phyloP scores from a whole-genome alignment of 2,888 invertebrate species.

The Laothoe populi region DNA sequence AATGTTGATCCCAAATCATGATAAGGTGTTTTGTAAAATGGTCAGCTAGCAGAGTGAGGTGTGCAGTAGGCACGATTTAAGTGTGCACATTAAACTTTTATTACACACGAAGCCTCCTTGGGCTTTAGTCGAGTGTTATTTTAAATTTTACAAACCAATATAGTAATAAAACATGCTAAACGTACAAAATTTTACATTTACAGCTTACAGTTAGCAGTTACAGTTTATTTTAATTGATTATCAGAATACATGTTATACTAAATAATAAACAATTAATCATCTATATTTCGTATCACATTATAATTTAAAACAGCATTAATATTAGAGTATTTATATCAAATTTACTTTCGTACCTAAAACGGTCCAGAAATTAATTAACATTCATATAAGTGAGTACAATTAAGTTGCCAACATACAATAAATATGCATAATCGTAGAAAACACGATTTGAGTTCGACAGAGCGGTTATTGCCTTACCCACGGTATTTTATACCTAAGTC shows the following conservation, averaged over 20 bases:
- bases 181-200: background rate
- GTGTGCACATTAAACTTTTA: slow-evolving; percentile 54
- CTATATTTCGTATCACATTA: background rate
- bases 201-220: background rate
- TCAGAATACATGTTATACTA: background rate
- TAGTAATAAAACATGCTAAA: slow-evolving; percentile 33
- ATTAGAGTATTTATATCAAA: background rate
- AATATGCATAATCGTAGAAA: slow-evolving; percentile 5
- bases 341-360: background rate
- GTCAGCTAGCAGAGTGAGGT: slow-evolving; percentile 41
- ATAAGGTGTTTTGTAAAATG: slow-evolving; percentile 30
- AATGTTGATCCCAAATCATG: slow-evolving; percentile 21
- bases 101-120: slow-evolving; percentile 32
- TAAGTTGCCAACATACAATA: background rate
- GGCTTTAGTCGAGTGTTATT: slow-evolving; percentile 16
- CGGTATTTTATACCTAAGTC: slow-evolving; percentile 31
- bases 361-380: background rate
- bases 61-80: slow-evolving; percentile 49
- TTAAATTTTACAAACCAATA: slow-evolving; percentile 35
- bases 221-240: background rate
- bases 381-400: background rate
- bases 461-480: slow-evolving; percentile 25
- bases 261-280: too few species aligned
- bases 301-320: background rate
- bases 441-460: slow-evolving; percentile 25